These are phyloP conservation scores for Micromussa lordhowensis DNA, from an alignment of 92 coral and sea anemone species.

Conservation along the genomic window DNA sequence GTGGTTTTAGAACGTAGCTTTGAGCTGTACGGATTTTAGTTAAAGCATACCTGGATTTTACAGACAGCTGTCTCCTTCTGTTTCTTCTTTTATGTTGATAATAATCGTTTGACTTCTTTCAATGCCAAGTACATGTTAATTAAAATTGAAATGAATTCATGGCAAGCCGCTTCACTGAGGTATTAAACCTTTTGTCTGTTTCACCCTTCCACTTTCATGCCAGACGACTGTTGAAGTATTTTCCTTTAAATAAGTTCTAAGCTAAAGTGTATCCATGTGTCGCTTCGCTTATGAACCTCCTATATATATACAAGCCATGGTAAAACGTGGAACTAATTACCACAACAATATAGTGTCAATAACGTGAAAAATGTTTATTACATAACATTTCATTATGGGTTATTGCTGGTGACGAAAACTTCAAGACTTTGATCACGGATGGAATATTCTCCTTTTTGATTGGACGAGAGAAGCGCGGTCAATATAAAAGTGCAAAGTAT, in stretches of 20 bases:
- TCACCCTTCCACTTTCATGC: background rate
- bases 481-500: background rate
- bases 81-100: background rate
- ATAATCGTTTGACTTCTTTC: slow-evolving; percentile 4
- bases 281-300: background rate
- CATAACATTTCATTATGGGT: background rate
- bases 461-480: background rate
- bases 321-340: background rate
- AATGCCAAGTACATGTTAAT: slow-evolving; percentile 7
- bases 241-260: background rate
- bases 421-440: background rate
- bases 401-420: background rate
- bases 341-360: background rate
- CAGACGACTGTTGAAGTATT: background rate
- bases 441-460: background rate
- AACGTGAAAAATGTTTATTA: background rate
- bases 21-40: background rate
- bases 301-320: background rate
- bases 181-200: background rate
- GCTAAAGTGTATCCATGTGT: background rate
- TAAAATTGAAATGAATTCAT: background rate
- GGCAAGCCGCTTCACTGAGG: background rate
- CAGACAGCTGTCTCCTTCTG: slow-evolving; percentile 1
- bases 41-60: background rate
- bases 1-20: background rate